Evolutionary conservation across 2,888 invertebrate genomes (phyloP).

Genomic region (Protula sp.): DNA sequence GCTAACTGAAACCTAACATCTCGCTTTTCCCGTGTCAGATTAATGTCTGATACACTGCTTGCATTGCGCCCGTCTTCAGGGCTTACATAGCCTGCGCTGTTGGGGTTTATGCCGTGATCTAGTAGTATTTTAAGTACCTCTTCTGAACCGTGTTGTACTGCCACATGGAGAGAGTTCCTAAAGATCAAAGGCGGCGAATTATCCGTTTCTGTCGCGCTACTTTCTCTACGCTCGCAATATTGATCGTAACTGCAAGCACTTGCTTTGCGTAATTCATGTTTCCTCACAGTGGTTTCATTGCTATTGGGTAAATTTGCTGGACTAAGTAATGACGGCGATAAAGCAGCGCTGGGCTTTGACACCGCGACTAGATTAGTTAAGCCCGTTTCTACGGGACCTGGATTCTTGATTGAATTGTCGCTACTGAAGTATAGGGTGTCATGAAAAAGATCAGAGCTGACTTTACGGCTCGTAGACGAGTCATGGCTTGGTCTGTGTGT

Average conservation of each 20-base stretch:
- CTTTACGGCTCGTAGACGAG: neutral
- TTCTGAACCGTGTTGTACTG: conserved; percentile 60
- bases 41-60: conserved; percentile 12
- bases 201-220: conserved; percentile 1
- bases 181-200: conserved; percentile 48
- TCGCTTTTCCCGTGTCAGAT: neutral
- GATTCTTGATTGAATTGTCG: neutral
- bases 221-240: neutral
- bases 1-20: conserved; percentile 2
- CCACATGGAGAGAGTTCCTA: conserved; percentile 59
- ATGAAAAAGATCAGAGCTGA: neutral
- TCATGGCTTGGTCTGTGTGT: neutral
- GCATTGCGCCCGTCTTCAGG: conserved; percentile 3
- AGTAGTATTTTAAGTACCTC: conserved; percentile 58
- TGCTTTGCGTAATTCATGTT: conserved; percentile 1
- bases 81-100: conserved; percentile 54
- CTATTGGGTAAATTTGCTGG: too few species aligned
- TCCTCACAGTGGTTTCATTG: neutral
- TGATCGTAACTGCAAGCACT: neutral
- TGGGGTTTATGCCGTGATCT: conserved; percentile 60
- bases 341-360: neutral
- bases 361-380: neutral
- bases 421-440: neutral
- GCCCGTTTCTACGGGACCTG: neutral
- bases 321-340: too few species aligned